These are phyloP conservation scores for Indicator indicator DNA, from an alignment of 2,113 vertebrate genomes.

Conservation along the genomic window DNA sequence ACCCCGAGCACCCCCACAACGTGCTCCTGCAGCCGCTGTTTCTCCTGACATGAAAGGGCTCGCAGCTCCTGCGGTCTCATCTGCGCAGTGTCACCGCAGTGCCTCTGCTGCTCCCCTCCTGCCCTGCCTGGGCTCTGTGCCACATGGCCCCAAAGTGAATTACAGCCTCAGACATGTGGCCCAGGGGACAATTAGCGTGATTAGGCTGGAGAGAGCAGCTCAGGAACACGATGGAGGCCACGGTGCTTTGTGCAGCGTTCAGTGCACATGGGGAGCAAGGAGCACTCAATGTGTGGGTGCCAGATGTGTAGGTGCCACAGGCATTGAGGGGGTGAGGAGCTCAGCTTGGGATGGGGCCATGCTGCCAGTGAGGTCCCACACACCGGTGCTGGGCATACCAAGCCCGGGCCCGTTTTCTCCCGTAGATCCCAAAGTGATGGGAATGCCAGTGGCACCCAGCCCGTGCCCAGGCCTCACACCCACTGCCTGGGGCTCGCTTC, in stretches of 20 bases:
- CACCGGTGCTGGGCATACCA: rapidly evolving
- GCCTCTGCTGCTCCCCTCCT: background rate
- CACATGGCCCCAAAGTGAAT: background rate
- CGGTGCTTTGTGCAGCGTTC: background rate
- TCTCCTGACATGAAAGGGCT: background rate
- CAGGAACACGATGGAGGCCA: background rate
- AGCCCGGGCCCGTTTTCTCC: background rate
- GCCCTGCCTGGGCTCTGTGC: background rate
- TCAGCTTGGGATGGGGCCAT: background rate
- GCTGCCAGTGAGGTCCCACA: background rate
- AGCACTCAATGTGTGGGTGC: rapidly evolving
- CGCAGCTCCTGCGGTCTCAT: rapidly evolving
- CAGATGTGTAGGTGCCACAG: rapidly evolving
- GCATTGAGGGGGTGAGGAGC: background rate
- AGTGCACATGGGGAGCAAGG: rapidly evolving
- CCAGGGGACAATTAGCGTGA: background rate
- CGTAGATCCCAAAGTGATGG: rapidly evolving
- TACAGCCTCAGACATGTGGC: background rate
- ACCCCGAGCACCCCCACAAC: background rate
- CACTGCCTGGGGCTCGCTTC: too few relatives aligned
- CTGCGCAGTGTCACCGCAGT: background rate
- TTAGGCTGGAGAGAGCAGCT: background rate
- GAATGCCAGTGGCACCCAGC: rapidly evolving
- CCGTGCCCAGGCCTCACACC: background rate
- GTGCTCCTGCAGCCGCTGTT: background rate